A percentile compares a stretch with the other conserved stretches of the same genome.
These are phyloP conservation scores for Cynopterus sphinx DNA, from an alignment of 2,797 vertebrate genomes.

Conservation along the genomic window DNA sequence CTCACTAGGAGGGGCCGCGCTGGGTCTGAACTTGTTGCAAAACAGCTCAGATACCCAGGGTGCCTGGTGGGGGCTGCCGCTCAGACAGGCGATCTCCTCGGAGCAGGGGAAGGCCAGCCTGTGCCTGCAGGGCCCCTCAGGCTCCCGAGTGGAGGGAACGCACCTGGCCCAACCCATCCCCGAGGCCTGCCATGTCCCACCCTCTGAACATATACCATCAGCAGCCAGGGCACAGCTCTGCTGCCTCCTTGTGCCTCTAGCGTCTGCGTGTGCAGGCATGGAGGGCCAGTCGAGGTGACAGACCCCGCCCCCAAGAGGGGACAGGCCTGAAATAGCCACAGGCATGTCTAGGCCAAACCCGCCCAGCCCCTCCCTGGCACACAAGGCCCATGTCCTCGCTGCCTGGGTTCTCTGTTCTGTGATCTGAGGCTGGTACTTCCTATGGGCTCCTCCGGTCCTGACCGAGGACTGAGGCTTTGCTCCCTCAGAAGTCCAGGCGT, in stretches of 20 bases:
- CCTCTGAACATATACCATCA: not conserved
- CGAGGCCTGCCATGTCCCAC: not conserved
- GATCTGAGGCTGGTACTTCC: not conserved
- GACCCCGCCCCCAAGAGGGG: not conserved
- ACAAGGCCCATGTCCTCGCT: not conserved
- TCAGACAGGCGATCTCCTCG: not conserved
- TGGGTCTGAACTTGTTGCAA: not conserved
- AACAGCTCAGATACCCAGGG: no score
- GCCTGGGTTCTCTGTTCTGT: not conserved
- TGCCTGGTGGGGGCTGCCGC: not conserved
- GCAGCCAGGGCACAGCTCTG: not conserved
- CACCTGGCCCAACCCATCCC: not conserved
- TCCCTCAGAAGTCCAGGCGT: not conserved
- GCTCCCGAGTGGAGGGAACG: not conserved
- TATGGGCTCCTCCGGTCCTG: not conserved
- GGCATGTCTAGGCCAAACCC: not conserved
- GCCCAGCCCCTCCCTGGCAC: not conserved
- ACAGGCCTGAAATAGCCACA: not conserved
- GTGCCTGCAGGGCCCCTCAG: not conserved
- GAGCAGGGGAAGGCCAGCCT: not conserved
- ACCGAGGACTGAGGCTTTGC: not conserved
- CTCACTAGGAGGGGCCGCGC: not conserved
- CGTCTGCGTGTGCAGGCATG: not conserved
- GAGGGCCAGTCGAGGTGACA: not conserved
- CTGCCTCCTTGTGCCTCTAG: not conserved